These are phyloP conservation scores for Strigamia transsilvanica DNA, from an alignment of 2,888 invertebrate genomes.

Conservation along the genomic window DNA sequence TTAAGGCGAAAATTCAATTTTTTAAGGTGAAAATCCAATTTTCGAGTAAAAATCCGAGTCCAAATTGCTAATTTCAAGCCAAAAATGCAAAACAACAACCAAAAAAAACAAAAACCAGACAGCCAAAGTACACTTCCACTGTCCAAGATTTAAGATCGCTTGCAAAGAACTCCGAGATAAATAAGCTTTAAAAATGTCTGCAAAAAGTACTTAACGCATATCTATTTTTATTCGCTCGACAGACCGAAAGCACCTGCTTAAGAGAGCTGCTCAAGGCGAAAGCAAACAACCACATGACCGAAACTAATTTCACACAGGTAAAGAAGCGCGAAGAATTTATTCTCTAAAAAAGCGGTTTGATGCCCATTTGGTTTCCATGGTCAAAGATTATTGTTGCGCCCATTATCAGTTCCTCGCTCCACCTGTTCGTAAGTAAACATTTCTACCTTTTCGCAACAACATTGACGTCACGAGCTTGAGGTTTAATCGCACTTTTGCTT, in stretches of 20 bases:
- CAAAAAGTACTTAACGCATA: background rate
- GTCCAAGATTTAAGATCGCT: too few species aligned
- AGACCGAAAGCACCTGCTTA: background rate
- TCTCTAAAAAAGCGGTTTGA: background rate
- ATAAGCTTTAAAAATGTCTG: too few species aligned
- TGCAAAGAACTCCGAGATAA: too few species aligned
- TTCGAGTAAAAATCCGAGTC: too few species aligned
- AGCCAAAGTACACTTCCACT: too few species aligned
- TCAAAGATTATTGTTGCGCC: background rate
- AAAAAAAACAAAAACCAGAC: too few species aligned
- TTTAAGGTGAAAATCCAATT: too few species aligned
- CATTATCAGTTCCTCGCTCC: background rate
- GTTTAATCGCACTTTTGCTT: too few species aligned
- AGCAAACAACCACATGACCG: background rate
- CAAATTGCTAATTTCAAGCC: too few species aligned
- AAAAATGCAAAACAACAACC: too few species aligned
- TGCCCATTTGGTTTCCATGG: background rate
- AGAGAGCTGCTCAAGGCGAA: background rate
- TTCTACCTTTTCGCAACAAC: background rate
- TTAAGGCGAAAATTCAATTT: too few species aligned
- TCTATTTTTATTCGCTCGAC: background rate
- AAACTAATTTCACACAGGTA: background rate
- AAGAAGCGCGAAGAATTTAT: too few species aligned
- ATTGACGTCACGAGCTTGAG: background rate
- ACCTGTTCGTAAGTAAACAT: conserved; percentile 21